Conservation (phyloP, 1,140 invertebrate species). For the Maniola jurtina region DNA sequence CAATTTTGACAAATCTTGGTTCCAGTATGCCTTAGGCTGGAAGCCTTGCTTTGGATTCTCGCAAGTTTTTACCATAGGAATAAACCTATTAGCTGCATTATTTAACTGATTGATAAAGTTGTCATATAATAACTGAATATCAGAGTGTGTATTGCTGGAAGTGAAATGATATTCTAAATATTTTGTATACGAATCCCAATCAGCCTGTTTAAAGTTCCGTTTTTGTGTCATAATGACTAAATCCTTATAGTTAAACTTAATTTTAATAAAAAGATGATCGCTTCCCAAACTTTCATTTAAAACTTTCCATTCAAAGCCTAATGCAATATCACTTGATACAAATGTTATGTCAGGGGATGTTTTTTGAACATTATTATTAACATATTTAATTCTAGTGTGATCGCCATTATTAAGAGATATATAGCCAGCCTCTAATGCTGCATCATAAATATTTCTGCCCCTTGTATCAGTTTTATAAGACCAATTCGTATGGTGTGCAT, state of each 20-base stretch:
- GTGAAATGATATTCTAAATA: constrained; percentile 11
- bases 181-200: constrained; percentile 27
- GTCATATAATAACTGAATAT: constrained; percentile 31
- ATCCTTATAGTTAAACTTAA: not conserved
- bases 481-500: constrained; percentile 26
- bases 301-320: constrained; percentile 31
- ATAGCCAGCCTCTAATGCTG: constrained; percentile 11
- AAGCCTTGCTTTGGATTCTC: constrained; percentile 28
- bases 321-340: constrained; percentile 21
- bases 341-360: constrained; percentile 34
- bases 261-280: constrained; percentile 39
- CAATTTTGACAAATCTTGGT: constrained; percentile 23
- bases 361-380: constrained; percentile 25
- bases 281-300: constrained; percentile 36
- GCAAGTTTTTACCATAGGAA: constrained; percentile 31
- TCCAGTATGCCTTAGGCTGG: constrained; percentile 37
- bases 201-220: constrained; percentile 33
- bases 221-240: constrained; percentile 2
- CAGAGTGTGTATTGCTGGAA: not conserved
- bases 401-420: constrained; percentile 21
- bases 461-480: constrained; percentile 17
- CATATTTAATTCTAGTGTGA: constrained; percentile 24
- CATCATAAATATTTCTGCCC: constrained; percentile 17
- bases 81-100: constrained; percentile 24
- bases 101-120: constrained; percentile 31